phyloP scores from a whole-genome alignment of 1,140 invertebrate genomes.

The Neelides sp. region DNA sequence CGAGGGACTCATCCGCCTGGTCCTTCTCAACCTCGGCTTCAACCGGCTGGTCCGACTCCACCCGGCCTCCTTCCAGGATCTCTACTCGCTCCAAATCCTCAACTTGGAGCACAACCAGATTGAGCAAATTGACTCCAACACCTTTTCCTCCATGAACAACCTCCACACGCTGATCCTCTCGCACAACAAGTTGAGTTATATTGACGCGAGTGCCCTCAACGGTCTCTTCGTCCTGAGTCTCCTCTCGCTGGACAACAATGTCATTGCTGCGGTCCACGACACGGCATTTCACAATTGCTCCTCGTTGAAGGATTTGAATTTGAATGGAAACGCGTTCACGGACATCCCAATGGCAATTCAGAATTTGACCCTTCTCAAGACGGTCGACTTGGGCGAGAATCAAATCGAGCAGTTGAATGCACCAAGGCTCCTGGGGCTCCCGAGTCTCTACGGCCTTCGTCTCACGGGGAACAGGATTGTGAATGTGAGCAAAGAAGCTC shows the following conservation, averaged over 20 bases:
- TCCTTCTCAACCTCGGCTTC: slow-evolving; percentile 69
- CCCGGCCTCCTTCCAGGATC: slow-evolving; percentile 56
- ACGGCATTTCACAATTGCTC: slow-evolving; percentile 69
- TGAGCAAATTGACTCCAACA: slow-evolving; percentile 61
- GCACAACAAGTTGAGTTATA: slow-evolving; percentile 59
- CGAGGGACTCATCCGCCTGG: slow-evolving; percentile 68
- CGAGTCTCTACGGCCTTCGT: slow-evolving; percentile 62
- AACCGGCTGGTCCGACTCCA: slow-evolving; percentile 69
- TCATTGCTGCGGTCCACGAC: slow-evolving; percentile 56
- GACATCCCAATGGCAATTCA: slow-evolving; percentile 58
- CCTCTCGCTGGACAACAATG: slow-evolving; percentile 66
- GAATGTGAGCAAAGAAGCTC: slow-evolving; percentile 66
- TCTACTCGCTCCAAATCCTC: slow-evolving; percentile 68
- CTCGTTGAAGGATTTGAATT: slow-evolving; percentile 62
- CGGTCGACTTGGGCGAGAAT: slow-evolving; percentile 69
- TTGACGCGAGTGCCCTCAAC: slow-evolving; percentile 58
- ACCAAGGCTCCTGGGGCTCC: slow-evolving; percentile 65
- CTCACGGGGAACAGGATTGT: slow-evolving; percentile 77
- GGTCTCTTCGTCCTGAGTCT: slow-evolving; percentile 63
- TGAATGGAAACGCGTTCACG: slow-evolving; percentile 64
- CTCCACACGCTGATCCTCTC: slow-evolving; percentile 65
- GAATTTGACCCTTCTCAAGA: slow-evolving; percentile 59
- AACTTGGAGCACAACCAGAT: slow-evolving; percentile 65
- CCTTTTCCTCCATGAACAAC: slow-evolving; percentile 69
- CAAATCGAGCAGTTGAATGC: slow-evolving; percentile 59